Conservation (phyloP, 2,888 invertebrate species). For the Agapetus fuscipes region DNA sequence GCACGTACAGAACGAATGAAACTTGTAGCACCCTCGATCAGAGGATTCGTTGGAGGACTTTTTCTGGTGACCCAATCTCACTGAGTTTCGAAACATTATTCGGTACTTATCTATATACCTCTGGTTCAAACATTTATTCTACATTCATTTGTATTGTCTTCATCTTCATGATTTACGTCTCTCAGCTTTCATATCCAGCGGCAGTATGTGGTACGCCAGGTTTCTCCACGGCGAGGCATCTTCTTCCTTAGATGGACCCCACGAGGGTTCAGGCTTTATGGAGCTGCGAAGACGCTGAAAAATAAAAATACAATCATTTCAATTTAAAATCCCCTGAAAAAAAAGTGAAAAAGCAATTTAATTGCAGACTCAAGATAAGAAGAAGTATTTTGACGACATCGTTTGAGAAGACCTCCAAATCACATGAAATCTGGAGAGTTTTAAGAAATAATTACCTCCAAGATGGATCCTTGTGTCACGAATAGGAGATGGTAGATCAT, state of each 20-base stretch:
- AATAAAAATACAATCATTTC: too few relatives aligned
- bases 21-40: too few relatives aligned
- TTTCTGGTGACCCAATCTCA: too few relatives aligned
- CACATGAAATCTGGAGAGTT: not conserved
- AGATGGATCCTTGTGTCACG: slow-evolving; percentile 31
- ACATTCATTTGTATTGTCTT: not conserved
- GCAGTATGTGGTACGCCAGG: not conserved
- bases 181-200: not conserved
- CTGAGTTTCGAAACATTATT: not conserved
- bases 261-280: slow-evolving; percentile 33
- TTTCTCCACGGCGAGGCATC: slow-evolving; percentile 31
- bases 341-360: too few relatives aligned
- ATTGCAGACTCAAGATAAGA: too few relatives aligned
- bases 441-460: slow-evolving; percentile 30
- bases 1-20: too few relatives aligned
- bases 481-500: slow-evolving; percentile 43
- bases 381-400: too few relatives aligned
- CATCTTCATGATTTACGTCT: not conserved
- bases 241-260: slow-evolving; percentile 50
- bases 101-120: not conserved
- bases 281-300: slow-evolving; percentile 33
- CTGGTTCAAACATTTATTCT: not conserved
- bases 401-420: too few relatives aligned
- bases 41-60: too few relatives aligned
- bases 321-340: too few relatives aligned